Conservation (phyloP, 1,140 invertebrate genomes). For the Proales similis region DNA sequence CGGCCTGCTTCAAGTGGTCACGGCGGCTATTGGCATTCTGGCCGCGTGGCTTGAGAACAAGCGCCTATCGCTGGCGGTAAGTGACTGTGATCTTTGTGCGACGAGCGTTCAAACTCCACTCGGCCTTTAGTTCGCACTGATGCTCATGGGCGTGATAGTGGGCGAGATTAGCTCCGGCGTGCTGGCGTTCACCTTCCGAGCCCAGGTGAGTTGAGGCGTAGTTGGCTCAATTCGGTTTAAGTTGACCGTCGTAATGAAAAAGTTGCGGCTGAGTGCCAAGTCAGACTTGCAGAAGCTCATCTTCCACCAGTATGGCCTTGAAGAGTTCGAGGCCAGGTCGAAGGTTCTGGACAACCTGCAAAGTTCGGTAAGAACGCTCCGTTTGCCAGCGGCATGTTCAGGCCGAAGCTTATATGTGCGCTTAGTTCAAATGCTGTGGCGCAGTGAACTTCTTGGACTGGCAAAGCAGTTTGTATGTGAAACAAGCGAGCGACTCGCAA, state of each 20-base stretch:
- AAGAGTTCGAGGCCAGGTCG: constrained; percentile 4
- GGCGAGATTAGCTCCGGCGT: constrained; percentile 7
- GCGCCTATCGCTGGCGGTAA: constrained; percentile 16
- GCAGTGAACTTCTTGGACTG: constrained; percentile 21
- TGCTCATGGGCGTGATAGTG: constrained; percentile 4
- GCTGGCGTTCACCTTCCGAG: constrained; percentile 3
- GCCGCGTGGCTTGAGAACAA: constrained; percentile 24
- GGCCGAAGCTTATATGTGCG: background rate
- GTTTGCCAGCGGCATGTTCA: background rate
- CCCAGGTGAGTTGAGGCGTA: background rate
- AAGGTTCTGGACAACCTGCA: constrained; percentile 31
- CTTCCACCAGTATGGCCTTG: background rate
- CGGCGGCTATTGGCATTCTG: constrained; percentile 8
- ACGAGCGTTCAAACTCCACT: background rate
- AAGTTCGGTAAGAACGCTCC: constrained; percentile 20
- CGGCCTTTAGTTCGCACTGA: constrained; percentile 2
- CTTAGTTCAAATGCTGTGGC: constrained; percentile 33
- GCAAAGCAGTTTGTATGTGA: constrained; percentile 8
- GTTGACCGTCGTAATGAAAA: background rate
- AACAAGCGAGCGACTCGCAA: background rate
- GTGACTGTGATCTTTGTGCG: too few species aligned
- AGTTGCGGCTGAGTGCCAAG: constrained; percentile 16
- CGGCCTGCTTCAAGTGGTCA: constrained; percentile 2
- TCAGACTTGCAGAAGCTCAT: background rate
- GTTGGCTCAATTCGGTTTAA: background rate